Evolutionary conservation across 2,113 vertebrate species (phyloP).

Genomic region (Probosciger aterrimus): DNA sequence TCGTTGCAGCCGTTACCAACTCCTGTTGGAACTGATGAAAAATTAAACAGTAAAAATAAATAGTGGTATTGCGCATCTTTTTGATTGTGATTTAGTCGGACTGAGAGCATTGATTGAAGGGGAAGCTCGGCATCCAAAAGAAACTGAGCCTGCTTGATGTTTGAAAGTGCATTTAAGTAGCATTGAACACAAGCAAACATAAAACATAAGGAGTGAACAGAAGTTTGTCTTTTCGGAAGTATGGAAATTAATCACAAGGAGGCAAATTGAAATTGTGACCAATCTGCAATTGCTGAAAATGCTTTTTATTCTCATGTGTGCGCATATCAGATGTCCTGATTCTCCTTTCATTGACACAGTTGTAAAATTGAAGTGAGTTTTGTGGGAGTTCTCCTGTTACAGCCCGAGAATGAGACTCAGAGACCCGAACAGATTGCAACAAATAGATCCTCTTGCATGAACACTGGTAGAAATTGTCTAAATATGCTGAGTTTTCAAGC

Average conservation of each 20-base stretch:
- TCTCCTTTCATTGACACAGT: constrained; percentile 46
- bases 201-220: constrained; percentile 62
- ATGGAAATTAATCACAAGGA: constrained; percentile 52
- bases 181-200: constrained; percentile 4
- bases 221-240: constrained; percentile 36
- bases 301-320: constrained; percentile 24
- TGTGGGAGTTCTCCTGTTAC: constrained; percentile 16
- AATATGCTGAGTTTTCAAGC: background rate
- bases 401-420: background rate
- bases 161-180: constrained; percentile 15
- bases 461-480: background rate
- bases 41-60: background rate
- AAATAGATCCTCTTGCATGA: background rate
- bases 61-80: background rate
- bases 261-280: constrained; percentile 38
- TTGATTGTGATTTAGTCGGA: background rate
- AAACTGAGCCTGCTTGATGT: background rate
- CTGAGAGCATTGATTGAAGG: background rate
- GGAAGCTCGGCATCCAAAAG: background rate
- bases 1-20: background rate
- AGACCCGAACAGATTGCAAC: constrained; percentile 53
- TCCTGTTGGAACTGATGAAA: background rate
- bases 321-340: constrained; percentile 18
- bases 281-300: constrained; percentile 21
- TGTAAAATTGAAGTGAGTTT: constrained; percentile 16